phyloP scores from a whole-genome alignment of 2,888 invertebrate species.

The Megastigmus dorsalis region DNA sequence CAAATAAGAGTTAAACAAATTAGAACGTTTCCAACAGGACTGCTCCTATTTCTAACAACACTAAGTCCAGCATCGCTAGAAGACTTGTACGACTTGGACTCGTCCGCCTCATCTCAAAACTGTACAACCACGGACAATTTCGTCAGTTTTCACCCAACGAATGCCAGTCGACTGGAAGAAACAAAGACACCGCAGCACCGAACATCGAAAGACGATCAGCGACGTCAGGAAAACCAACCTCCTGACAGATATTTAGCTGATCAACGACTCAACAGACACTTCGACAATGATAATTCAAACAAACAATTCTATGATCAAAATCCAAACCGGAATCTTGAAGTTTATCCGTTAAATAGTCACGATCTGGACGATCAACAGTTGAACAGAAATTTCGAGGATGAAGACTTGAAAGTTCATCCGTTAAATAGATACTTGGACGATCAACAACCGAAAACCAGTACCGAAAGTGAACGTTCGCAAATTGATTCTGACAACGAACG shows the following conservation, averaged over 20 bases:
- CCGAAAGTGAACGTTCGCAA: background rate
- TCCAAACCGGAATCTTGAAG: background rate
- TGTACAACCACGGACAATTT: conserved; percentile 63
- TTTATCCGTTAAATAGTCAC: background rate
- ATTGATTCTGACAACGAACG: background rate
- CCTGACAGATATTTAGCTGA: background rate
- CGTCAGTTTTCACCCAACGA: conserved; percentile 59
- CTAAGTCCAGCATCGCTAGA: conserved; percentile 53
- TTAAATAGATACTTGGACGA: background rate
- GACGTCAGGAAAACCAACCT: no score
- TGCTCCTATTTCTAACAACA: conserved; percentile 54
- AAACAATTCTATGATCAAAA: background rate
- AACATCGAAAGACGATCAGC: background rate
- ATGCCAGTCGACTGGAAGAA: conserved; percentile 31
- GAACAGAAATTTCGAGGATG: background rate
- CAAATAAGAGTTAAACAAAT: background rate
- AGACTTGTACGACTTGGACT: conserved; percentile 54
- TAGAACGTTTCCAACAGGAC: conserved; percentile 34
- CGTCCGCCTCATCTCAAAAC: conserved; percentile 58
- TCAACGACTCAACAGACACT: background rate
- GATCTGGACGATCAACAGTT: background rate
- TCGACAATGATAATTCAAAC: background rate
- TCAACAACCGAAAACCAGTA: background rate
- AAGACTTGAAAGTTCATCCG: no score
- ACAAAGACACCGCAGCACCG: background rate